A percentile compares a stretch with the other conserved stretches of the same genome.
These are phyloP conservation scores for Neodiprion fabricii DNA, from an alignment of 1,140 invertebrate genomes.

Conservation along the genomic window DNA sequence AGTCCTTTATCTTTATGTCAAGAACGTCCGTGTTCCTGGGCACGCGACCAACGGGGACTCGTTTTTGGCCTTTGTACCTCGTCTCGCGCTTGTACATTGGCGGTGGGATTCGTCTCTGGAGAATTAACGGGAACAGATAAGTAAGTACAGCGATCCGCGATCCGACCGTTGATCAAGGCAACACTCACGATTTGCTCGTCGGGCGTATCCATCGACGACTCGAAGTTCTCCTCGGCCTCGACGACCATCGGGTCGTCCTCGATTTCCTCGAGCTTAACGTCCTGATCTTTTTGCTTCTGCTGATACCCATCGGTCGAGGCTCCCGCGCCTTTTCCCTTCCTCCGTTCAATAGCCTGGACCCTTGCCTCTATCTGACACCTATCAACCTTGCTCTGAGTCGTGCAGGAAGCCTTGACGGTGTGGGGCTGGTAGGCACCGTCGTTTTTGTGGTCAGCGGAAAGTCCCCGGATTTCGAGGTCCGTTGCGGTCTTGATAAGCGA, in stretches of 20 bases:
- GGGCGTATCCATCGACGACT: conserved; percentile 37
- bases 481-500: conserved; percentile 73
- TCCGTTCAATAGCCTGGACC: conserved; percentile 43
- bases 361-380: conserved; percentile 44
- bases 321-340: conserved; percentile 37
- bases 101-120: conserved; percentile 44
- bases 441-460: conserved; percentile 44
- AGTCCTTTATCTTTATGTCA: conserved; percentile 34
- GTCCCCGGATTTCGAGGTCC: conserved; percentile 68
- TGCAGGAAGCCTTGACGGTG: conserved; percentile 39
- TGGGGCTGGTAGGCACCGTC: conserved; percentile 42
- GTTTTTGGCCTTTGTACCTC: conserved; percentile 62
- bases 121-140: conserved; percentile 10
- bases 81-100: conserved; percentile 54
- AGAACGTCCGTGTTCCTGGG: conserved; percentile 36
- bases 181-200: conserved; percentile 46
- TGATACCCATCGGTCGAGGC: neutral
- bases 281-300: conserved; percentile 11
- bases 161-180: conserved; percentile 7
- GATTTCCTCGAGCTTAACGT: conserved; percentile 52
- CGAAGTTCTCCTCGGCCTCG: conserved; percentile 49
- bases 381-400: conserved; percentile 19
- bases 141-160: conserved; percentile 11
- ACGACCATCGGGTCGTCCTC: conserved; percentile 58
- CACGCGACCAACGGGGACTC: conserved; percentile 56